Conservation (phyloP, 2,113 vertebrate species). For the Lanius collurio region DNA sequence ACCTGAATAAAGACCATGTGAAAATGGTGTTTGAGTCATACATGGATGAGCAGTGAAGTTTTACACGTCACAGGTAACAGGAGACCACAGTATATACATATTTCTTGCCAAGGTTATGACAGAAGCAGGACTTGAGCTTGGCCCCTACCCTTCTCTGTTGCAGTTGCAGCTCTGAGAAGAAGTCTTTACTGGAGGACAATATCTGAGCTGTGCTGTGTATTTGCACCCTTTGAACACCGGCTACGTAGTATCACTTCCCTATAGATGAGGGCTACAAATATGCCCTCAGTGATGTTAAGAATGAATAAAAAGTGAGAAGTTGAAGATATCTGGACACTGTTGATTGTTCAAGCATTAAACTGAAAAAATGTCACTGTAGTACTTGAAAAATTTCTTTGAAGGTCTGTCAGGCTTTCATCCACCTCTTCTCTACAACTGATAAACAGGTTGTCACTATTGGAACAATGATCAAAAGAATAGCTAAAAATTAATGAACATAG, state of each 20-base stretch:
- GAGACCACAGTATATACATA: neutral
- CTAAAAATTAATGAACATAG: neutral
- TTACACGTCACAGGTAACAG: neutral
- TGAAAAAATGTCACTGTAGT: neutral
- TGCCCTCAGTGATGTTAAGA: neutral
- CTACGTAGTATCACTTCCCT: neutral
- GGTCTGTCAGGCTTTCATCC: neutral
- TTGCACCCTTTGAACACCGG: neutral
- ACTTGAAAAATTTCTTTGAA: neutral
- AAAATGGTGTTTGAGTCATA: neutral
- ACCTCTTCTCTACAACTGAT: neutral
- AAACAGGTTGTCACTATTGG: neutral
- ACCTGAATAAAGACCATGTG: neutral
- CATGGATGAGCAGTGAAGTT: neutral
- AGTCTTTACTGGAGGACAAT: accelerated
- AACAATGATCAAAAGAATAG: neutral
- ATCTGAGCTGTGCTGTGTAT: neutral
- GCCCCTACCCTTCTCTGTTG: neutral
- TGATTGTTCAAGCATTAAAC: neutral
- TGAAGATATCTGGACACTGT: neutral
- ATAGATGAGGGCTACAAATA: neutral
- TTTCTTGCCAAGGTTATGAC: neutral
- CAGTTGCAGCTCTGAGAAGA: neutral
- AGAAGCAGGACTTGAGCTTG: neutral
- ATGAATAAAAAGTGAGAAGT: neutral